Conservation (phyloP, 2,888 invertebrate genomes). For the Danaus chrysippus region DNA sequence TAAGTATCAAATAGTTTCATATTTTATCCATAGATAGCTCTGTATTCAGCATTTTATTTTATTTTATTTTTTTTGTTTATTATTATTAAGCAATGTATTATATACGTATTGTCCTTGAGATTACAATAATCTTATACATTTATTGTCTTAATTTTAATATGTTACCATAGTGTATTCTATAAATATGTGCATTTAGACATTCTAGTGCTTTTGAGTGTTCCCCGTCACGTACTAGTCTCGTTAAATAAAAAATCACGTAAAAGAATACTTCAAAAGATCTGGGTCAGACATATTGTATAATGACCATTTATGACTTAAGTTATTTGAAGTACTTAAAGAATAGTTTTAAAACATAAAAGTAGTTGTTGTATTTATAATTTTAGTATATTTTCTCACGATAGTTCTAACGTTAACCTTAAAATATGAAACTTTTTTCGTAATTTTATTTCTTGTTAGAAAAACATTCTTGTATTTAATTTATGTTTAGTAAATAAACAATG, state of each 20-base stretch:
- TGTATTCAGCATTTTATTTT: no score
- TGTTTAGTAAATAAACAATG: no score
- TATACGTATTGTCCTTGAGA: no score
- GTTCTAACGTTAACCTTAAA: neutral
- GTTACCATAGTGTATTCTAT: no score
- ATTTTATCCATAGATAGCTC: no score
- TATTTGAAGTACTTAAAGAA: neutral
- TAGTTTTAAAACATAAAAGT: neutral
- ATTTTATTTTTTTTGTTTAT: no score
- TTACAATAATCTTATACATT: no score
- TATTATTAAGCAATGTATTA: no score
- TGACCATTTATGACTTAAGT: neutral
- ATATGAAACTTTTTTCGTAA: neutral
- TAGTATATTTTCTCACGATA: neutral
- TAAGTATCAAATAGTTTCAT: no score
- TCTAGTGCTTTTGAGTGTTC: neutral
- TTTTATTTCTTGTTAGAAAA: neutral
- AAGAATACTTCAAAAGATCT: neutral
- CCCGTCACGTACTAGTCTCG: constrained; percentile 1
- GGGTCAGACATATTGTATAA: neutral
- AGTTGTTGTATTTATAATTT: neutral
- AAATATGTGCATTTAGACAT: neutral
- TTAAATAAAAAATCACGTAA: constrained; percentile 7
- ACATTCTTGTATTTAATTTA: no score
- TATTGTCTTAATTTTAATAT: no score